Conservation (phyloP, 2,888 invertebrate genomes). For the Chydorus sphaericus region DNA sequence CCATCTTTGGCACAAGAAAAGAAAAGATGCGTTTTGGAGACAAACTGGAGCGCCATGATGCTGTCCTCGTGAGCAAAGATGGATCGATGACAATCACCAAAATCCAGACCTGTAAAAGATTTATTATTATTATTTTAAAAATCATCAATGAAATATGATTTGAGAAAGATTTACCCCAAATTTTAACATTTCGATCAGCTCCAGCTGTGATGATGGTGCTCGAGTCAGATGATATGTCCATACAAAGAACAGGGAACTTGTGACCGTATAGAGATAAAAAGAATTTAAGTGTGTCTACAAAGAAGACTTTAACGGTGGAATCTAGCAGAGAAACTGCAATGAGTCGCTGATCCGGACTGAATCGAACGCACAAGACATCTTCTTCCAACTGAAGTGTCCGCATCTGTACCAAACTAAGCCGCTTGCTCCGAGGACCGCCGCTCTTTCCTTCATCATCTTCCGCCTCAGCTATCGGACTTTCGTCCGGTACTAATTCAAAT, state of each 20-base stretch:
- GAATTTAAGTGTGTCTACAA: constrained; percentile 87
- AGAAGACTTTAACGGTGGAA: constrained; percentile 89
- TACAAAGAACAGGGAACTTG: constrained; percentile 77
- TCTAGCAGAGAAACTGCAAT: constrained; percentile 82
- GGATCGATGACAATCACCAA: constrained; percentile 93
- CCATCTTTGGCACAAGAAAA: constrained; percentile 90
- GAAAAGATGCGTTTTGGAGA: constrained; percentile 80
- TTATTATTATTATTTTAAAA: not conserved
- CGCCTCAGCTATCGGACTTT: not conserved
- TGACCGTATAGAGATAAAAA: constrained; percentile 91
- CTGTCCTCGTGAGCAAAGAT: constrained; percentile 94
- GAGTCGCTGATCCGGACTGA: constrained; percentile 72
- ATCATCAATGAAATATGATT: constrained; percentile 40
- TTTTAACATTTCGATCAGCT: constrained; percentile 85
- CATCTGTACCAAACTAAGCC: constrained; percentile 60
- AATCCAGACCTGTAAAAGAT: constrained; percentile 40
- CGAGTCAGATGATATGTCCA: constrained; percentile 85
- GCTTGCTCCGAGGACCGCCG: constrained; percentile 35
- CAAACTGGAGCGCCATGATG: constrained; percentile 73
- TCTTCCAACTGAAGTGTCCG: constrained; percentile 77
- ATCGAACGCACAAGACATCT: constrained; percentile 62
- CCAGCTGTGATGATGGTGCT: constrained; percentile 83
- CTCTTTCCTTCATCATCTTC: constrained; percentile 36
- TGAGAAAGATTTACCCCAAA: constrained; percentile 69
- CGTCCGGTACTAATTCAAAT: constrained; percentile 56